Percentiles rank a stretch among this genome's conserved stretches.
These are phyloP conservation scores for Drosophila navojoa DNA, from an alignment of 1,140 invertebrate species.

Conservation along the genomic window DNA sequence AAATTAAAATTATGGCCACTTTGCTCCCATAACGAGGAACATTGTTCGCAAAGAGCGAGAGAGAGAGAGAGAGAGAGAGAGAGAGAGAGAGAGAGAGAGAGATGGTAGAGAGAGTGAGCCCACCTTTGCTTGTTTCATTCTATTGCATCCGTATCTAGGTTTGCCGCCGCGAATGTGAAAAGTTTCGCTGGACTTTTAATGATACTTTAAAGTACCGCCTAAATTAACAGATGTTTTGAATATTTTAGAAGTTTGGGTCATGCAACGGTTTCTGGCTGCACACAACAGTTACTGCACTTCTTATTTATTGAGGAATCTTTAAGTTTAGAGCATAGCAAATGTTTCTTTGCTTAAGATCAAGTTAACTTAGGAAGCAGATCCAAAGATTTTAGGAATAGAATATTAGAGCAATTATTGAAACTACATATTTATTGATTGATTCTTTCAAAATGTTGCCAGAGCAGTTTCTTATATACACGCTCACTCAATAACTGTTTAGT, in stretches of 20 bases:
- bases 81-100: no score
- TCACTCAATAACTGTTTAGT: background rate
- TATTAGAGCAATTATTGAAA: no score
- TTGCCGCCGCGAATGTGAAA: background rate
- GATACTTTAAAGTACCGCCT: conserved; percentile 8
- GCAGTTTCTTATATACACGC: background rate
- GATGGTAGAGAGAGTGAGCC: no score
- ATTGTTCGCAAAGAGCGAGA: conserved; percentile 4
- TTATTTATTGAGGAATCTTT: background rate
- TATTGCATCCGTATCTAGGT: background rate
- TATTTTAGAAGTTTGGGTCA: conserved; percentile 8
- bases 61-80: background rate
- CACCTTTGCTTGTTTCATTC: background rate
- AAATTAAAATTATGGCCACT: conserved; percentile 79
- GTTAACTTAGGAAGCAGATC: no score
- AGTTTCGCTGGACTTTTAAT: conserved; percentile 19
- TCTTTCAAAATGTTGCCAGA: background rate
- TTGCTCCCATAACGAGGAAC: conserved; percentile 53
- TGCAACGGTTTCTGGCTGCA: background rate
- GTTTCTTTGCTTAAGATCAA: background rate
- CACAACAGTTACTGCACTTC: no score
- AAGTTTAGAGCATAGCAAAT: background rate
- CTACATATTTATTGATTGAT: no score
- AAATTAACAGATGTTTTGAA: conserved; percentile 32
- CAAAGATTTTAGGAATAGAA: no score